phyloP scores from a whole-genome alignment of 2,888 invertebrate genomes.

The Microplitis deprimator region DNA sequence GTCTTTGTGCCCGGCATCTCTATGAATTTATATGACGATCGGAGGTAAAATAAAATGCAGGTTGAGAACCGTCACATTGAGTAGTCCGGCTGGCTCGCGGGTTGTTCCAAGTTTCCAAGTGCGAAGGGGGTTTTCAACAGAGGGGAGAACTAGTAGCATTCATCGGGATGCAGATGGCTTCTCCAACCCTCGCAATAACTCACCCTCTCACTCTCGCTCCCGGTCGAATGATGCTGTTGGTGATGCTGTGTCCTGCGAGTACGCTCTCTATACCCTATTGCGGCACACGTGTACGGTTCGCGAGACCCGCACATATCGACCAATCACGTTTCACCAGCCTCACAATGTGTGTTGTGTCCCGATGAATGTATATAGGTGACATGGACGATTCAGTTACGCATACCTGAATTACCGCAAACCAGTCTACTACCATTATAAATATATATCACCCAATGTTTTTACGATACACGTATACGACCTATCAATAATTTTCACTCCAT shows the following conservation, averaged over 20 bases:
- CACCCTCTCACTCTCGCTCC: conserved; percentile 41
- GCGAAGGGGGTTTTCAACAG: conserved; percentile 61
- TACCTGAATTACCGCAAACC: conserved; percentile 1
- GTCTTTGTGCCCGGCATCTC: too few relatives aligned
- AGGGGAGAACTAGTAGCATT: conserved; percentile 64
- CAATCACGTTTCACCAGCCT: conserved; percentile 41
- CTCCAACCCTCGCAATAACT: conserved; percentile 63
- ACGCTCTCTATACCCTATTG: conserved; percentile 23
- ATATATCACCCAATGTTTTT: too few relatives aligned
- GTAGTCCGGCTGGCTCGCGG: conserved; percentile 63
- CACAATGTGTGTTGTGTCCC: background rate
- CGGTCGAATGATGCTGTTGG: background rate
- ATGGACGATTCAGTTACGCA: conserved; percentile 21
- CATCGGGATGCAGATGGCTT: conserved; percentile 71
- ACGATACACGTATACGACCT: too few relatives aligned
- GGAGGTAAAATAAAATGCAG: background rate
- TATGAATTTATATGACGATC: background rate
- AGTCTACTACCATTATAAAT: too few relatives aligned
- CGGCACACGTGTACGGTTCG: conserved; percentile 39
- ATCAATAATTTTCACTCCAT: background rate
- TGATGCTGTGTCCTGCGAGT: background rate
- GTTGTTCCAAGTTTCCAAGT: conserved; percentile 57
- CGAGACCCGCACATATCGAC: conserved; percentile 33
- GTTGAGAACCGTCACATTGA: conserved; percentile 63
- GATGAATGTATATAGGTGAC: conserved; percentile 19